Conservation (phyloP, 2,113 vertebrate genomes). For the Chiloscyllium plagiosum region DNA sequence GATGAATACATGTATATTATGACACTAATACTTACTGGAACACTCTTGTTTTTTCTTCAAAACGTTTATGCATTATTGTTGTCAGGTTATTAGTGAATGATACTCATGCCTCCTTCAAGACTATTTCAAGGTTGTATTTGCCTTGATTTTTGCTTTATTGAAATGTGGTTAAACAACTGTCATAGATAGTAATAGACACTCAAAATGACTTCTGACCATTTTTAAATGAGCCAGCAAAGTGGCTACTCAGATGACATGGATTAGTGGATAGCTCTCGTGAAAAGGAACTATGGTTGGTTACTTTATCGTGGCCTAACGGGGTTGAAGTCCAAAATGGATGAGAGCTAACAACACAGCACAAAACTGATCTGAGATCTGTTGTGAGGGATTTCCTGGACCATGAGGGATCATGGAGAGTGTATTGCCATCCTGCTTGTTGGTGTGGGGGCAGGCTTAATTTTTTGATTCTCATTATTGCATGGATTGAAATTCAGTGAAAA, state of each 20-base stretch:
- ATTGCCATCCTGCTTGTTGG: not conserved
- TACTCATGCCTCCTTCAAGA: not conserved
- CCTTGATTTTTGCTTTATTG: not conserved
- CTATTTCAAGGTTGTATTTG: not conserved
- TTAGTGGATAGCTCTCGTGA: not conserved
- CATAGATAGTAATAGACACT: not conserved
- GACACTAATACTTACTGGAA: not conserved
- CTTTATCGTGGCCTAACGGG: not conserved
- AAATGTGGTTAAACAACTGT: not conserved
- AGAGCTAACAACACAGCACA: not conserved
- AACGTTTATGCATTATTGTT: not conserved
- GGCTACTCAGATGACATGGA: not conserved
- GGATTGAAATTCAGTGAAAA: not conserved
- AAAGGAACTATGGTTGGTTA: not conserved
- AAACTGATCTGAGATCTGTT: not conserved
- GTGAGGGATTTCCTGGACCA: not conserved
- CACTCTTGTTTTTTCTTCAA: not conserved
- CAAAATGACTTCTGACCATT: not conserved
- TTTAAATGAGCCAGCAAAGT: not conserved
- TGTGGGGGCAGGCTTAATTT: not conserved
- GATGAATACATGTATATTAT: not conserved
- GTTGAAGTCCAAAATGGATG: not conserved
- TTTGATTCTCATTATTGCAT: not conserved
- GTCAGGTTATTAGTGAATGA: not conserved
- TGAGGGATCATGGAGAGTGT: too few relatives aligned